phyloP scores from a whole-genome alignment of 2,888 invertebrate genomes.

The Apantesis nais region DNA sequence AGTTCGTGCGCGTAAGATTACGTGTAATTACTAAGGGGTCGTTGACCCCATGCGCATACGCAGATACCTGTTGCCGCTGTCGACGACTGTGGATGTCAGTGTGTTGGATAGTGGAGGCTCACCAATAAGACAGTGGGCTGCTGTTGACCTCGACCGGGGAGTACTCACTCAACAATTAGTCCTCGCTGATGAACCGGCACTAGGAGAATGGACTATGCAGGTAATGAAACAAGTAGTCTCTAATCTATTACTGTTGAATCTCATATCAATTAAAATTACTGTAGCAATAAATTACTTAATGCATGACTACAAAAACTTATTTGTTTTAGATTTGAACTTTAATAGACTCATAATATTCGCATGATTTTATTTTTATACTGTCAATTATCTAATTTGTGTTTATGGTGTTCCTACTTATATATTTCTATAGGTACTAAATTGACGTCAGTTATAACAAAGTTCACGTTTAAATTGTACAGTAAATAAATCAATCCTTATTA shows the following conservation, averaged over 20 bases:
- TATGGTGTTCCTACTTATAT: no score
- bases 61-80: slow-evolving; percentile 76
- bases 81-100: slow-evolving; percentile 71
- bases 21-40: slow-evolving; percentile 73
- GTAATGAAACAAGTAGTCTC: slow-evolving; percentile 39
- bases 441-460: not conserved
- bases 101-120: slow-evolving; percentile 86
- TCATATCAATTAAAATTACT: not conserved
- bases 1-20: slow-evolving; percentile 75
- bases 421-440: not conserved
- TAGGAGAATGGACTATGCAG: slow-evolving; percentile 95
- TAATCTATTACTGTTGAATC: not conserved
- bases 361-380: not conserved
- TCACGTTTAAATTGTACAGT: not conserved
- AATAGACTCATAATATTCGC: not conserved
- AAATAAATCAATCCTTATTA: not conserved
- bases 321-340: slow-evolving; percentile 22
- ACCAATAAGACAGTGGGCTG: slow-evolving; percentile 92
- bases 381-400: not conserved
- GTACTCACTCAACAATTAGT: slow-evolving; percentile 91
- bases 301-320: slow-evolving; percentile 12
- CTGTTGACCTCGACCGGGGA: slow-evolving; percentile 88
- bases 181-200: slow-evolving; percentile 92
- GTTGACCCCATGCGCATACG: slow-evolving; percentile 58
- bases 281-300: not conserved